phyloP scores from a whole-genome alignment of 2,113 vertebrate genomes.

The Sula dactylatra region DNA sequence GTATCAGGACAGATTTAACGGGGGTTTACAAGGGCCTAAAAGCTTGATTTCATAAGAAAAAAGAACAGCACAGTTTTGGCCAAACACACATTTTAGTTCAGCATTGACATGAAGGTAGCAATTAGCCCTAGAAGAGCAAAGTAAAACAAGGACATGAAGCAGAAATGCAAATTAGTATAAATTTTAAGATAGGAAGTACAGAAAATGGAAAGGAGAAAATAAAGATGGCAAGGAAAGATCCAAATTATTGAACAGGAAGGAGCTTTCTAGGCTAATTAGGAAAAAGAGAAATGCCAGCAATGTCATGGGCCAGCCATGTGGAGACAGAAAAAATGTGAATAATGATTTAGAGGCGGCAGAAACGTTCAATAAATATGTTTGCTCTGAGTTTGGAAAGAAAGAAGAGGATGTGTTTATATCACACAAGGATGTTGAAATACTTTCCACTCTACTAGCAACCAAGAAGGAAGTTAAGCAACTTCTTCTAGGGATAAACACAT shows the following conservation, averaged over 20 bases:
- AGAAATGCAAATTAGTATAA: constrained; percentile 27
- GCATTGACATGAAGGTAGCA: neutral
- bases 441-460: constrained; percentile 63
- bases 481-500: constrained; percentile 67
- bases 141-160: neutral
- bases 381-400: constrained; percentile 46
- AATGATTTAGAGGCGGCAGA: constrained; percentile 39
- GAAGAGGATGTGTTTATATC: constrained; percentile 59
- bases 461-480: constrained; percentile 68
- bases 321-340: constrained; percentile 25
- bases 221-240: neutral
- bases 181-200: constrained; percentile 4
- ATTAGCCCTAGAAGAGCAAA: constrained; percentile 8
- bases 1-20: neutral
- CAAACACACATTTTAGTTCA: constrained; percentile 9
- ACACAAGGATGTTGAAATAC: constrained; percentile 51
- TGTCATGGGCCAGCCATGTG: constrained; percentile 21
- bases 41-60: neutral
- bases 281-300: neutral
- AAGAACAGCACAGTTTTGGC: neutral
- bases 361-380: constrained; percentile 58
- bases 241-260: constrained; percentile 16
- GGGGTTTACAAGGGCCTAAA: neutral
- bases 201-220: neutral
- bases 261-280: constrained; percentile 10